phyloP scores from a whole-genome alignment of 2,888 invertebrate species.

The Drosophila cognata region DNA sequence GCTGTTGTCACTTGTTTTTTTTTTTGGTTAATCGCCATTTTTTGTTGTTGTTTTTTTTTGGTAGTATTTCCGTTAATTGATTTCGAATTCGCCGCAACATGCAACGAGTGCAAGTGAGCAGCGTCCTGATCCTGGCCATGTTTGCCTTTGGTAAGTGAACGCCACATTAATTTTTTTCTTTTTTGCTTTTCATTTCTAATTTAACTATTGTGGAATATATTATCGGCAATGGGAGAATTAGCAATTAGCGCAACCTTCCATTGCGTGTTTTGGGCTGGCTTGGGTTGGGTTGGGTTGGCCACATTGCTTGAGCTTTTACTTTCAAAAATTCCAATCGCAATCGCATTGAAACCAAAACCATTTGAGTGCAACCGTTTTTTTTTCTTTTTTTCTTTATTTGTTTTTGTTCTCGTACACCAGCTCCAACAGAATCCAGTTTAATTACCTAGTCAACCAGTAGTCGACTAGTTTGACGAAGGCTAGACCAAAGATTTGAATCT shows the following conservation, averaged over 20 bases:
- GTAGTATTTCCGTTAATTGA: slow-evolving; percentile 19
- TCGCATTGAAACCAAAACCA: slow-evolving; percentile 19
- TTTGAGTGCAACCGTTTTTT: slow-evolving; percentile 7
- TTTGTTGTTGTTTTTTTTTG: slow-evolving; percentile 6
- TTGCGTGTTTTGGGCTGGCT: slow-evolving; percentile 30
- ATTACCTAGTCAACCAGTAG: slow-evolving; percentile 27
- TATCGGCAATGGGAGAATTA: slow-evolving; percentile 5
- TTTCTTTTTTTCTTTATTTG: background rate
- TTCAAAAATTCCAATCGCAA: slow-evolving; percentile 67
- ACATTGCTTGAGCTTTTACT: slow-evolving; percentile 68
- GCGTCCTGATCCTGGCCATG: slow-evolving; percentile 69
- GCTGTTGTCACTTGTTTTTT: slow-evolving; percentile 14
- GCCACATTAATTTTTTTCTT: slow-evolving; percentile 3
- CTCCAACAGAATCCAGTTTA: slow-evolving; percentile 51
- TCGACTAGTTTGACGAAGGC: slow-evolving; percentile 61
- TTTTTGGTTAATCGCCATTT: slow-evolving; percentile 24
- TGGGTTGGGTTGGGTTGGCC: slow-evolving; percentile 8
- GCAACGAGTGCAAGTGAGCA: slow-evolving; percentile 65
- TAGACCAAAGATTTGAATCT: slow-evolving; percentile 40
- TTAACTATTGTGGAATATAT: background rate
- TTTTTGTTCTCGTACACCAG: slow-evolving; percentile 47
- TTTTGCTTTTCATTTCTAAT: background rate
- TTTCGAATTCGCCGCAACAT: slow-evolving; percentile 48
- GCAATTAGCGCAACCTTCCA: slow-evolving; percentile 59
- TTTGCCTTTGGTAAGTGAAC: slow-evolving; percentile 73